These are phyloP conservation scores for Eubasilissa splendida DNA, from an alignment of 2,888 invertebrate species.

Conservation along the genomic window DNA sequence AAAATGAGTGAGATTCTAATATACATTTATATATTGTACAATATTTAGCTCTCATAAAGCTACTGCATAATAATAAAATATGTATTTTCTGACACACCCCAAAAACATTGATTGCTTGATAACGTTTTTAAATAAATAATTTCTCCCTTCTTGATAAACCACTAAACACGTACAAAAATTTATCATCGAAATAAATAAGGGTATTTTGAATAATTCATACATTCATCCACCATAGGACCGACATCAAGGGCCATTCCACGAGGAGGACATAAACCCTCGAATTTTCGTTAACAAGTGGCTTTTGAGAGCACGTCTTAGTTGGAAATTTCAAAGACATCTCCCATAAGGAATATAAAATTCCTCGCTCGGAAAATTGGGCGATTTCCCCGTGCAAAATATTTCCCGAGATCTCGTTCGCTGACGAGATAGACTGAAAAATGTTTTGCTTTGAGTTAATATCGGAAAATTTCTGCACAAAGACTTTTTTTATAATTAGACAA, in stretches of 20 bases:
- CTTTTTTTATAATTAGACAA: conserved; percentile 25
- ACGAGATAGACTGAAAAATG: conserved; percentile 22
- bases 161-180: conserved; percentile 7
- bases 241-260: conserved; percentile 21
- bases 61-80: no score
- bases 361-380: conserved; percentile 42
- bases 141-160: no score
- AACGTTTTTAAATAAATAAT: no score
- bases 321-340: conserved; percentile 36
- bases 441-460: conserved; percentile 39
- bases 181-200: conserved; percentile 22
- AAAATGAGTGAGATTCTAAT: no score
- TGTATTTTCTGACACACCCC: no score
- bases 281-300: conserved; percentile 34
- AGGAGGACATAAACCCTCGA: conserved; percentile 19
- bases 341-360: conserved; percentile 33
- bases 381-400: conserved; percentile 20
- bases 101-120: no score
- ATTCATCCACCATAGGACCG: conserved; percentile 10
- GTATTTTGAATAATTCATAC: conserved; percentile 23
- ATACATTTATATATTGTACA: no score
- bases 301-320: conserved; percentile 28
- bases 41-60: no score
- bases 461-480: conserved; percentile 22
- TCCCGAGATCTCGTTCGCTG: not conserved